A percentile compares a stretch with the other conserved stretches of the same genome.
Conservation (phyloP, 2,888 invertebrate species). For the Meiosimyza platycephala region DNA sequence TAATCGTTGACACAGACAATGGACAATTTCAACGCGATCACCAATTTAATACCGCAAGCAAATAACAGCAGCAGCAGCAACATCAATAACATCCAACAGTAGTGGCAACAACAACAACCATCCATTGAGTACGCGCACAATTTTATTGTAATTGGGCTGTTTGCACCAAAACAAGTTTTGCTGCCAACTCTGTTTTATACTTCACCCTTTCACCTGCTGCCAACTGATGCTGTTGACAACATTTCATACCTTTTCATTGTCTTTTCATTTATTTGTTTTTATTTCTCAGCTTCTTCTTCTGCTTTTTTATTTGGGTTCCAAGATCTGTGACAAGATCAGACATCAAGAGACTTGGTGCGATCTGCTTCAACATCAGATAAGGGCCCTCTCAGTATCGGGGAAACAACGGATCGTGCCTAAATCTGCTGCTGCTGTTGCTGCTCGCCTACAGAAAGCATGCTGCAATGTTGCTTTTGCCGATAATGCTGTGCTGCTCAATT, state of each 20-base stretch:
- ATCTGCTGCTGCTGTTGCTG: conserved; percentile 8
- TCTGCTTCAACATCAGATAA: conserved; percentile 29
- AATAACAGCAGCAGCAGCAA: not conserved
- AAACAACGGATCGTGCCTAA: conserved; percentile 27
- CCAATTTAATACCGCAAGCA: conserved; percentile 21
- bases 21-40: conserved; percentile 39
- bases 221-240: not conserved
- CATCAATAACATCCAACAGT: not conserved
- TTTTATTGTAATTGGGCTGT: conserved; percentile 33
- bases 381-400: not conserved
- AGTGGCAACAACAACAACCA: conserved; percentile 11
- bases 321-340: conserved; percentile 23
- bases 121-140: not conserved
- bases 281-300: not conserved
- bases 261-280: not conserved
- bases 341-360: conserved; percentile 24
- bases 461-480: conserved; percentile 1
- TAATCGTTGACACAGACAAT: conserved; percentile 66
- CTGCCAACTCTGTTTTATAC: not conserved
- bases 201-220: conserved; percentile 1
- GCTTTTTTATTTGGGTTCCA: too few relatives aligned
- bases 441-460: not conserved
- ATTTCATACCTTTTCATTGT: conserved; percentile 12
- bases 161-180: conserved; percentile 3
- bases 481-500: conserved; percentile 23